Evolutionary conservation across 1,140 invertebrate species (phyloP).

Genomic region (Zaprionus vittiger): DNA sequence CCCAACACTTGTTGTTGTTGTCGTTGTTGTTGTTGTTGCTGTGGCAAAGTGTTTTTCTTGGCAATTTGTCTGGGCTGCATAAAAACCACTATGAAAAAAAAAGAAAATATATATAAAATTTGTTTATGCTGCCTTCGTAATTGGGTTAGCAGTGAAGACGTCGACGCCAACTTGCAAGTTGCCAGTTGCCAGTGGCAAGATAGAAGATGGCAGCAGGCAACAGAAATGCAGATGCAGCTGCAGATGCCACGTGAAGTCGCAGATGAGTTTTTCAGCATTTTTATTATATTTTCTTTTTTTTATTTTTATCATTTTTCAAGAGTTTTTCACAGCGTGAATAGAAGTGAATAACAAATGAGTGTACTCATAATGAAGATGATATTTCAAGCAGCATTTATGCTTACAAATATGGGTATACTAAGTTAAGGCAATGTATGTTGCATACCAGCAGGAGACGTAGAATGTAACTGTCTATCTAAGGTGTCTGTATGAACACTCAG

Average conservation of each 20-base stretch:
- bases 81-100: neutral
- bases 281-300: neutral
- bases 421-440: no score
- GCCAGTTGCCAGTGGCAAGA: slow-evolving; percentile 31
- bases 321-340: slow-evolving; percentile 16
- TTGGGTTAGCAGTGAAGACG: slow-evolving; percentile 64
- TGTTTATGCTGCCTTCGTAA: slow-evolving; percentile 66
- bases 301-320: neutral
- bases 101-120: slow-evolving; percentile 46
- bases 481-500: no score
- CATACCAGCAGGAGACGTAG: no score
- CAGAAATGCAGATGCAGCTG: slow-evolving; percentile 3
- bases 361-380: slow-evolving; percentile 16
- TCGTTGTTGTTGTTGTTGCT: slow-evolving; percentile 48
- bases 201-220: neutral
- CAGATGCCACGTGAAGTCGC: slow-evolving; percentile 31
- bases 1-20: slow-evolving; percentile 60
- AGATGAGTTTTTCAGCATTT: slow-evolving; percentile 16
- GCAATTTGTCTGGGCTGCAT: slow-evolving; percentile 66
- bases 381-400: slow-evolving; percentile 6
- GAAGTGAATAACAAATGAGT: slow-evolving; percentile 40
- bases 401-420: no score
- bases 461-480: no score
- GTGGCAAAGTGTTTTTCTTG: slow-evolving; percentile 69
- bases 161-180: neutral